Base-by-base conservation (phyloP, 2,888 invertebrate genomes). In the Sepioteuthis lessoniana region DNA sequence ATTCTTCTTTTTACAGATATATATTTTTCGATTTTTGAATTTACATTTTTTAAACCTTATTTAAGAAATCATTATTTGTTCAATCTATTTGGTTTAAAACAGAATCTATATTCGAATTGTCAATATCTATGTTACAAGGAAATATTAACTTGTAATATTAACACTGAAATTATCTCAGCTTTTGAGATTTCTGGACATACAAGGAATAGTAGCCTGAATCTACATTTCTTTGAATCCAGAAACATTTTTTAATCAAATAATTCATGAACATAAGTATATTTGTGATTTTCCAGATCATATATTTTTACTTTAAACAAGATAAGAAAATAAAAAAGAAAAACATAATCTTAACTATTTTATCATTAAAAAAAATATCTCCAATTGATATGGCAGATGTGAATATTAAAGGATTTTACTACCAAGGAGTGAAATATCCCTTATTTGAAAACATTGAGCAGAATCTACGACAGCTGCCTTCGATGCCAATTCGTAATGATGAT, bases 401-500 rank as follows among this genome's bases (percentile, higher is more conserved):
- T 16, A 76, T 76, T n/a, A 76, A 76, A 76, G 76, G 76, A n/a
- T 76, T 76, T 76, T 76, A 76, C n/a, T 76, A 76, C 35, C n/a
- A 76, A 76, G 76, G 76, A 3, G n/a, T 35, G 13, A 76, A 76
- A 76, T 76, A 76, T 35, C 76, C 76, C 16, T 35, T 76, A 16
- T 76, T 76, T 76, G n/a, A n/a, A 76, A 76, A 76, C 13, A 76
- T 76, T n/a, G 76, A 76, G 19, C n/a, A 76, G n/a, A 76, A n/a
- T 76, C 35, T 76, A 21, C 0, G 16, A n/a, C 13, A 76, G 3
- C 13, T 76, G 4, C 76, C 76, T 13, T 76, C 76, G n/a, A 76
- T 76, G 76, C 76, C 76, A 76, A 76, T 76, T 76, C 76, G 76
- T 76, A n/a, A 76, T n/a, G 76, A 76, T 76, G 76, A 76, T 16